Evolutionary conservation across 2,888 invertebrate species (phyloP).

Genomic region (Trachelus troglodyta): DNA sequence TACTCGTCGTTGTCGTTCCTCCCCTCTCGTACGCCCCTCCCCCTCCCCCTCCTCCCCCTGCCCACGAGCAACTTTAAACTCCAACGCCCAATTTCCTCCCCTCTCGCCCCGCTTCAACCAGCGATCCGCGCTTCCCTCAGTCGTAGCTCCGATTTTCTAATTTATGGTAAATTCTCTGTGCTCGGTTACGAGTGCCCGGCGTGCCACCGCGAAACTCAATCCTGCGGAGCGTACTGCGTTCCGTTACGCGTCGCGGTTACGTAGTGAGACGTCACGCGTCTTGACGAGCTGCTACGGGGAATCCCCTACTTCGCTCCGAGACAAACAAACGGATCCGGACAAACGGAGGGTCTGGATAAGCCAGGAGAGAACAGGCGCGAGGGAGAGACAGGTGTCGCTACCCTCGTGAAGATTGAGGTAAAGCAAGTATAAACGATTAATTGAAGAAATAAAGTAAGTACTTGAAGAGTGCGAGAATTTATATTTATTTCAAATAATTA

Average conservation of each 20-base stretch:
- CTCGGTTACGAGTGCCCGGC: too few relatives aligned
- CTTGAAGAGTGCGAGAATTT: too few relatives aligned
- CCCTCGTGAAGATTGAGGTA: too few relatives aligned
- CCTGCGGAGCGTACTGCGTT: too few relatives aligned
- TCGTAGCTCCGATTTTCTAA: constrained; percentile 22
- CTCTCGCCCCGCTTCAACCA: not conserved
- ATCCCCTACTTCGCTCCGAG: constrained; percentile 13
- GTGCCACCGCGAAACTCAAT: too few relatives aligned
- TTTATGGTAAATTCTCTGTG: constrained; percentile 21
- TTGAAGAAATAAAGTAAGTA: too few relatives aligned
- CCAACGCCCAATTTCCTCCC: not conserved
- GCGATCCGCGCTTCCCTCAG: not conserved
- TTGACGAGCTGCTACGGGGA: constrained; percentile 16
- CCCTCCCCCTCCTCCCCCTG: not conserved
- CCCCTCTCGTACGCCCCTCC: constrained; percentile 25
- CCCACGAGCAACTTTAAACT: not conserved
- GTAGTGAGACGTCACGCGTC: not conserved
- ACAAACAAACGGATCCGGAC: constrained; percentile 13
- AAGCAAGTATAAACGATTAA: too few relatives aligned
- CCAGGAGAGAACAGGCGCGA: constrained; percentile 13
- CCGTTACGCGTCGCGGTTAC: too few relatives aligned
- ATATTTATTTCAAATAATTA: too few relatives aligned
- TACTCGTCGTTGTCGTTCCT: constrained; percentile 36
- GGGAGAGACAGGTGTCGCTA: not conserved
- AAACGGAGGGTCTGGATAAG: constrained; percentile 7